These are phyloP conservation scores for Epicampocera succincta DNA, from an alignment of 2,888 invertebrate genomes.

Conservation along the genomic window DNA sequence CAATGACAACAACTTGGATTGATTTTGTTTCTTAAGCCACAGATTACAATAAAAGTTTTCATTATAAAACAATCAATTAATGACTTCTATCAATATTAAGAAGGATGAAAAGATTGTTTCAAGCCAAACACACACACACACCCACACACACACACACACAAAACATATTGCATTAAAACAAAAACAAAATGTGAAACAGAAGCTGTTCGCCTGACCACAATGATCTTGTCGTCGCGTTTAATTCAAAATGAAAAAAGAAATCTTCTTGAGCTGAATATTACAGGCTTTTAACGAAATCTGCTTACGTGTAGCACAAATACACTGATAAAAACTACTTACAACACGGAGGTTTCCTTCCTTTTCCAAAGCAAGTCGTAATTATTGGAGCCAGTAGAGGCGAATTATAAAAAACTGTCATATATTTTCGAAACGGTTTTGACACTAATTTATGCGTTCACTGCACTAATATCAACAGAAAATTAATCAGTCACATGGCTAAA, in stretches of 20 bases:
- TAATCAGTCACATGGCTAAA: conserved; percentile 68
- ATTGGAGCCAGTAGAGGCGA: not conserved
- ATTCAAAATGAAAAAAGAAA: not conserved
- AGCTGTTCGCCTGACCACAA: conserved; percentile 56
- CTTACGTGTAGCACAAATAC: not conserved
- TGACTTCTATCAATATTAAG: conserved; percentile 55
- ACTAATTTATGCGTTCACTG: conserved; percentile 67
- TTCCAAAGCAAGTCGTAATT: conserved; percentile 24
- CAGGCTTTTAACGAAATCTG: conserved; percentile 13
- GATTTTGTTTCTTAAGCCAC: too few species aligned
- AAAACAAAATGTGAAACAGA: conserved; percentile 44
- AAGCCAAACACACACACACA: not conserved
- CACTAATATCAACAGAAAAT: conserved; percentile 67
- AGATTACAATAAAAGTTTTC: conserved; percentile 36
- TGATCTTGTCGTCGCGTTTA: conserved; percentile 44
- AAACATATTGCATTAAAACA: conserved; percentile 1
- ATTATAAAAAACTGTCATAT: conserved; percentile 66
- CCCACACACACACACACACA: not conserved
- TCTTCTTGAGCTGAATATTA: conserved; percentile 13
- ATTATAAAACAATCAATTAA: conserved; percentile 60
- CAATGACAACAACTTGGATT: too few species aligned
- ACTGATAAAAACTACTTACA: conserved; percentile 2
- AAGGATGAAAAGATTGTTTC: not conserved
- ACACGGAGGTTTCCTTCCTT: conserved; percentile 45
- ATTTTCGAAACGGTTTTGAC: conserved; percentile 64